Conservation (phyloP, 2,113 vertebrate species). For the Entomyzon cyanotis region DNA sequence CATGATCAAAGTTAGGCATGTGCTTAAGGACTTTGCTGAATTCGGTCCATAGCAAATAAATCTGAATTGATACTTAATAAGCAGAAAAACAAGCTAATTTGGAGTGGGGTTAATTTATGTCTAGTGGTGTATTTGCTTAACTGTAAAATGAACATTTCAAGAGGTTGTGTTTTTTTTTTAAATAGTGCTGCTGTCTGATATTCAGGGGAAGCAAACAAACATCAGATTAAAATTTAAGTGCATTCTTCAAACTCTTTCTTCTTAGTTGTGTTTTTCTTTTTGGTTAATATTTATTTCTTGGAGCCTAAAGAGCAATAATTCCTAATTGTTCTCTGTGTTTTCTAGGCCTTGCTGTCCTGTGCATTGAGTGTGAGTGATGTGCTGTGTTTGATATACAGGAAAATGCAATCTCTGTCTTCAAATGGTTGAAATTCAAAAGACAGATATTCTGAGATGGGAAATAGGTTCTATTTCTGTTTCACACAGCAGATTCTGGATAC, state of each 20-base stretch:
- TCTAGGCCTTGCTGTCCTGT: background rate
- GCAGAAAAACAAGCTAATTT: slow-evolving; percentile 29
- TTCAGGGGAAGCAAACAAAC: background rate
- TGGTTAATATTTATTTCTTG: slow-evolving; percentile 31
- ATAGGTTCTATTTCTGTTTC: background rate
- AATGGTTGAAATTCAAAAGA: background rate
- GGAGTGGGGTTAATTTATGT: slow-evolving; percentile 5
- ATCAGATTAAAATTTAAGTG: slow-evolving; percentile 25
- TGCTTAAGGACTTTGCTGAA: slow-evolving; percentile 25
- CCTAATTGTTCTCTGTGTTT: background rate
- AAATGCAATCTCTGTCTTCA: background rate
- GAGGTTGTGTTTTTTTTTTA: background rate
- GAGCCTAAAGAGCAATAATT: background rate
- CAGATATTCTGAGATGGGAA: background rate
- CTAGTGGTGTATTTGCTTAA: background rate
- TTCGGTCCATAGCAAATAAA: slow-evolving; percentile 37
- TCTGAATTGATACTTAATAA: slow-evolving; percentile 4
- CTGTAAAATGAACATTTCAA: slow-evolving; percentile 21
- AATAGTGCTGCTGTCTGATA: slow-evolving; percentile 19
- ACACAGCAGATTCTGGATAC: background rate
- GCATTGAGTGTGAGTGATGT: background rate
- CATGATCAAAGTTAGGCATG: background rate
- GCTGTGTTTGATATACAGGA: background rate
- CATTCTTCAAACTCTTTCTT: slow-evolving; percentile 10
- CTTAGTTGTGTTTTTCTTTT: slow-evolving; percentile 17